Percentiles rank a stretch among this genome's conserved stretches.
Evolutionary conservation across 2,888 invertebrate species (phyloP).

Genomic region (Melanchra persicariae): DNA sequence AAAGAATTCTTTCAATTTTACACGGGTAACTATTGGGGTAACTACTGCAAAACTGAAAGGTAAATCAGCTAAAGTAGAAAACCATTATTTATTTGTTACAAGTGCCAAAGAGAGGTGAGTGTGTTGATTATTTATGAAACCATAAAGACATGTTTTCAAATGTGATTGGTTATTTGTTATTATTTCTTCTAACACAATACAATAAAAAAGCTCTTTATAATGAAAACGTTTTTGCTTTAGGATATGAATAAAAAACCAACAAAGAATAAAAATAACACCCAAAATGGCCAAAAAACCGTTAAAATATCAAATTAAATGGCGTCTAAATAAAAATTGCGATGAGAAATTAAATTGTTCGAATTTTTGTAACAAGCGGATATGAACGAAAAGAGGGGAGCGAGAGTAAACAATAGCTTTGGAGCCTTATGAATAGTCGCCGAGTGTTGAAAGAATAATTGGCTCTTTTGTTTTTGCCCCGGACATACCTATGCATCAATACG

Average conservation of each 20-base stretch:
- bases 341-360: conserved; percentile 57
- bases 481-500: conserved; percentile 65
- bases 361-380: conserved; percentile 55
- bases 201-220: no score
- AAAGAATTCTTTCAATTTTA: conserved; percentile 2
- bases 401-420: conserved; percentile 68
- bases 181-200: no score
- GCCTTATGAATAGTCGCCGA: conserved; percentile 67
- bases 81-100: no score
- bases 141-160: no score
- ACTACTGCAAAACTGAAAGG: neutral
- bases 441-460: conserved; percentile 73
- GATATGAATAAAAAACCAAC: conserved; percentile 7
- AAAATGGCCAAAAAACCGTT: conserved; percentile 4
- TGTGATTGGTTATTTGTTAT: no score
- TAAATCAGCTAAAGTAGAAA: no score
- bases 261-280: conserved; percentile 11
- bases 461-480: conserved; percentile 58
- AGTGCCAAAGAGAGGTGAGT: no score
- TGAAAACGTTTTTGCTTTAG: neutral
- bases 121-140: no score
- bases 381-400: conserved; percentile 44
- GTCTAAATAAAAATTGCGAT: conserved; percentile 31
- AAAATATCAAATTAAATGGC: conserved; percentile 45
- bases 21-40: no score